Evolutionary conservation across 2,888 invertebrate genomes (phyloP), one percentile per base, ranked within the genome.

Genomic region (Acrobasis suavella): DNA sequence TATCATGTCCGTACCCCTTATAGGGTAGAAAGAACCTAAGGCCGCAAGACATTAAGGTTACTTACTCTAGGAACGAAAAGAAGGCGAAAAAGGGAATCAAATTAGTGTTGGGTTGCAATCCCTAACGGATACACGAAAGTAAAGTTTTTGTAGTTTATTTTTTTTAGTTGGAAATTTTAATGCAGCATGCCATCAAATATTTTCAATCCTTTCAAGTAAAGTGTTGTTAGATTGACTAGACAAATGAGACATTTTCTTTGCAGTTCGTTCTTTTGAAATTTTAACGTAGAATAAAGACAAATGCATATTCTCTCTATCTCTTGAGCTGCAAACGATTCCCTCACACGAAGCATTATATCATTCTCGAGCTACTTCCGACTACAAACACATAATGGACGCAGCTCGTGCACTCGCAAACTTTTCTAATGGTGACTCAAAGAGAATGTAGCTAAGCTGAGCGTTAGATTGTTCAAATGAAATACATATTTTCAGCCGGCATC

Each of bases 381-480:
- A n/a, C 39, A 16, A 51, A 60, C 51, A 42, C 17, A 60, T 60
- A 60, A 60, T 51, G 51, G 50, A 16, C 60, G 50, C 50, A 6
- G 9, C 37, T 12, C 16, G 16, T 52, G 8, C 38, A 38, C 38
- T 39, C 42, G 56, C 17, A 42, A 56, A 56, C 17, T 42, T 39
- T 16, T 55, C 55, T 46, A 39, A 42, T 42, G 46, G 42, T n/a
- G 42, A 42, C 42, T 42, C 56, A 56, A 56, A 56, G 56, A 42
- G 42, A 56, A 42, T 55, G 22, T 14, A 22, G 42, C 56, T 56
- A 42, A 42, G 56, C n/a, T 54, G 38, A 38, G 2, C 37, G 3
- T 54, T 9, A n/a, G 14, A 37, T 32, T 17, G 8, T 32, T 8
- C 37, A 50, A 50, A 50, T 50, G 10, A 17, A 50, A 17, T 2